phyloP scores from a whole-genome alignment of 2,888 invertebrate species.

The Diaprepes abbreviatus region DNA sequence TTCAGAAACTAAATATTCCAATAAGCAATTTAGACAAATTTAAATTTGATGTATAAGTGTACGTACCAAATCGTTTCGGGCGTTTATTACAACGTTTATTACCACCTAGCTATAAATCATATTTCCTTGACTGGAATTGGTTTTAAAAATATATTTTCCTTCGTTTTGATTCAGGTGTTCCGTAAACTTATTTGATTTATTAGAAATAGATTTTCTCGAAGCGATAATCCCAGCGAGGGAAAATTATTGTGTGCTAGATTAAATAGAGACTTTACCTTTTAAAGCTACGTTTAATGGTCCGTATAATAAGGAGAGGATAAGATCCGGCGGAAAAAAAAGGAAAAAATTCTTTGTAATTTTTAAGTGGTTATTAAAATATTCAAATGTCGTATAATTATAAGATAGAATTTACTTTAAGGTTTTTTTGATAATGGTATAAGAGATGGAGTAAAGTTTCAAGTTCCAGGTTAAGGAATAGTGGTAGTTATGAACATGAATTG shows the following conservation, averaged over 20 bases:
- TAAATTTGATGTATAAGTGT: slow-evolving; percentile 32
- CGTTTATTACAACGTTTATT: slow-evolving; percentile 15
- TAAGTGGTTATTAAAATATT: not conserved
- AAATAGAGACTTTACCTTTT: slow-evolving; percentile 43
- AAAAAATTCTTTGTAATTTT: slow-evolving; percentile 18
- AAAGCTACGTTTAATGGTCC: slow-evolving; percentile 33
- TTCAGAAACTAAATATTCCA: too few relatives aligned
- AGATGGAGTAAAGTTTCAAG: too few relatives aligned
- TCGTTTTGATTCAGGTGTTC: slow-evolving; percentile 41
- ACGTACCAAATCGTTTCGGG: too few relatives aligned
- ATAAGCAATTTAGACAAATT: slow-evolving; percentile 15
- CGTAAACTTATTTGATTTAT: slow-evolving; percentile 45
- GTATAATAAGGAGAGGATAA: slow-evolving; percentile 24
- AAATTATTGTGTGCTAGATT: slow-evolving; percentile 37
- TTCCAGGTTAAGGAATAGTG: too few relatives aligned
- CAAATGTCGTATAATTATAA: too few relatives aligned
- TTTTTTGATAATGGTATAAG: too few relatives aligned
- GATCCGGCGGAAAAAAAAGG: slow-evolving; percentile 9
- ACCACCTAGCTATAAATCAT: slow-evolving; percentile 29
- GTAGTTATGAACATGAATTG: too few relatives aligned
- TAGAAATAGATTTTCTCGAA: slow-evolving; percentile 40
- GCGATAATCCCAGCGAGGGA: slow-evolving; percentile 31
- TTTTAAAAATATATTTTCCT: slow-evolving; percentile 43
- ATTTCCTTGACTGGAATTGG: slow-evolving; percentile 36
- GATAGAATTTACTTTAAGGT: too few relatives aligned